Conservation (phyloP, 1,140 invertebrate genomes). For the Calephelis virginiensis region DNA sequence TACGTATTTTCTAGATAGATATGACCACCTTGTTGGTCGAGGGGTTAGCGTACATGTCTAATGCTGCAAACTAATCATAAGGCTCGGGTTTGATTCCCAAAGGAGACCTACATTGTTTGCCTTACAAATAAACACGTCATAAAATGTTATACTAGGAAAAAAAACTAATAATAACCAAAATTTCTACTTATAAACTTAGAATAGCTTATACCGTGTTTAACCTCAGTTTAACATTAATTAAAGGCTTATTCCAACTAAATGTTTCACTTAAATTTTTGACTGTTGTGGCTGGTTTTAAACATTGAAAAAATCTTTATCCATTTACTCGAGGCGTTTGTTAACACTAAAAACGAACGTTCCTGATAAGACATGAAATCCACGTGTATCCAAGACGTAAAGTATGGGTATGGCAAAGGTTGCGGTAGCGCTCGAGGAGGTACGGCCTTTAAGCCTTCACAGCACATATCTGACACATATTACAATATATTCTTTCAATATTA, state of each 20-base stretch:
- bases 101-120: no score
- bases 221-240: no score
- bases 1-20: no score
- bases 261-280: constrained; percentile 29
- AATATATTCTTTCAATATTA: constrained; percentile 22
- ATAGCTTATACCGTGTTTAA: no score
- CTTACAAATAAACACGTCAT: no score
- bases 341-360: constrained; percentile 33
- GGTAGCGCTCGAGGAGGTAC: constrained; percentile 3
- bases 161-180: no score
- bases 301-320: constrained; percentile 37
- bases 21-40: no score
- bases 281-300: constrained; percentile 24
- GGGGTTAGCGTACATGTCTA: no score
- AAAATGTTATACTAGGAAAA: no score
- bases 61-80: no score
- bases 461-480: constrained; percentile 18
- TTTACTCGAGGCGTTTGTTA: constrained; percentile 38
- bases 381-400: constrained; percentile 19
- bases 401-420: constrained; percentile 22
- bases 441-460: constrained; percentile 4
- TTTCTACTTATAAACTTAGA: no score
- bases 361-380: constrained; percentile 24
- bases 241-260: constrained; percentile 14
- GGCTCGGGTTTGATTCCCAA: no score